phyloP scores from a whole-genome alignment of 2,113 vertebrate species.

The Aramus guarauna region DNA sequence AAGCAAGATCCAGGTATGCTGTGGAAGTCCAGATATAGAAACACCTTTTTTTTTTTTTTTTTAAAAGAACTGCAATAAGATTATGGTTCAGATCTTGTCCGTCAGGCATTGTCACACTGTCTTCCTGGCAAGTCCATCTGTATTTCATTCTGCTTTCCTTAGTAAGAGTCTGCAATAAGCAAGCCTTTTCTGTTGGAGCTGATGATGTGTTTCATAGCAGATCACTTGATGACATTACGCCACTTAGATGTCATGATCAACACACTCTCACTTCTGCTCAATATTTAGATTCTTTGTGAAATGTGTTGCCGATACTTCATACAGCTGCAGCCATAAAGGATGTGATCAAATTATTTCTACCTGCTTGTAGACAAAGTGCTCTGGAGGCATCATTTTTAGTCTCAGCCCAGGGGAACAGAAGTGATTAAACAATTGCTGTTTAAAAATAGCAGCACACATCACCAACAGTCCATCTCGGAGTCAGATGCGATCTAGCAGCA shows the following conservation, averaged over 20 bases:
- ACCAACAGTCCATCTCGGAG: not conserved
- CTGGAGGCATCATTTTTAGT: slow-evolving; percentile 32
- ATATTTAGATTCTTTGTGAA: slow-evolving; percentile 13
- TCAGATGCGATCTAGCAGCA: slow-evolving; percentile 14
- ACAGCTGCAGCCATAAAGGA: not conserved
- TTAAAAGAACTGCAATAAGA: not conserved
- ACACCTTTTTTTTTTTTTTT: not conserved
- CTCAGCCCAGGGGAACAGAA: slow-evolving; percentile 42
- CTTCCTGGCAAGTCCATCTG: not conserved
- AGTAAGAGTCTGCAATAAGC: not conserved
- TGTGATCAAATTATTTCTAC: slow-evolving; percentile 47
- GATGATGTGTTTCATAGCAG: not conserved
- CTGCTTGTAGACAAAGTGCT: slow-evolving; percentile 36
- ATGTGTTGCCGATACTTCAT: not conserved
- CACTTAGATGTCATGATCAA: not conserved
- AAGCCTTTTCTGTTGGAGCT: not conserved
- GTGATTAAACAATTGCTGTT: slow-evolving; percentile 56
- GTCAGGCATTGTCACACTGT: not conserved
- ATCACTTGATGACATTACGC: not conserved
- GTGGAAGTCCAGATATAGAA: not conserved
- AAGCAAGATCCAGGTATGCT: not conserved
- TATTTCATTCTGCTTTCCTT: not conserved
- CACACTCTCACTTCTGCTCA: not conserved
- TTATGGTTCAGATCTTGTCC: not conserved
- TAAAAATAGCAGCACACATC: slow-evolving; percentile 59